A percentile compares a stretch with the other conserved stretches of the same genome.
These are phyloP conservation scores for Melopsittacus undulatus DNA, from an alignment of 2,797 vertebrate species.

Conservation along the genomic window DNA sequence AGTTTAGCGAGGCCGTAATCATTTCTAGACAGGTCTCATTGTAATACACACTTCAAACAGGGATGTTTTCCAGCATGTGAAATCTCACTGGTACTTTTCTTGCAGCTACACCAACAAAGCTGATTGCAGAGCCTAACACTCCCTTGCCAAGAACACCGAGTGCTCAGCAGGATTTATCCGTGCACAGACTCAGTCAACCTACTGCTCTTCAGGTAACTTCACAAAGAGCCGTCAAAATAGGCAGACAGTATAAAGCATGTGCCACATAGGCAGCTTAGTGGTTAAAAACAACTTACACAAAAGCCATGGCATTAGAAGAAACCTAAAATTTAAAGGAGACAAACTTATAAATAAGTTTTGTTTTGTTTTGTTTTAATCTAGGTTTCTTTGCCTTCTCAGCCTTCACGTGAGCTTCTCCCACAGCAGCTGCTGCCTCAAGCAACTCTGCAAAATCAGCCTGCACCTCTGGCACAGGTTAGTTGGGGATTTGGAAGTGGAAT, in stretches of 20 bases:
- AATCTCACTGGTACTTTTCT: conserved; percentile 21
- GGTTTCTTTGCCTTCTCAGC: conserved; percentile 66
- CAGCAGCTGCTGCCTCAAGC: conserved; percentile 76
- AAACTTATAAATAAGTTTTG: not conserved
- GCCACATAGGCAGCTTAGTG: not conserved
- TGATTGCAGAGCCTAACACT: conserved; percentile 66
- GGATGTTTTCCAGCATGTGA: not conserved
- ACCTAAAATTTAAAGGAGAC: not conserved
- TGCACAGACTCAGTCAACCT: conserved; percentile 68
- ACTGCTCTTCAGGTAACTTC: conserved; percentile 70
- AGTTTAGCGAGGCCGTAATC: not conserved
- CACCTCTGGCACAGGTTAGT: conserved; percentile 77
- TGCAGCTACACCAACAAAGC: conserved; percentile 77
- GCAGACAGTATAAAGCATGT: not conserved
- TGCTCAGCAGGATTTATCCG: conserved; percentile 68
- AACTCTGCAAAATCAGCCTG: conserved; percentile 69
- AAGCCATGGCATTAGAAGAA: not conserved
- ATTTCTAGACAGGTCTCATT: not conserved
- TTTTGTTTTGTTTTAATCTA: conserved; percentile 53
- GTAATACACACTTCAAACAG: not conserved
- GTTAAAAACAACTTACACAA: not conserved
- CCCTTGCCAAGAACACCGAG: conserved; percentile 66
- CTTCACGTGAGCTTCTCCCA: conserved; percentile 72
- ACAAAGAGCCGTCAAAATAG: not conserved
- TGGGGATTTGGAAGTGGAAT: conserved; percentile 8